phyloP scores from a whole-genome alignment of 2,797 vertebrate genomes.

The Apodemus agrarius region DNA sequence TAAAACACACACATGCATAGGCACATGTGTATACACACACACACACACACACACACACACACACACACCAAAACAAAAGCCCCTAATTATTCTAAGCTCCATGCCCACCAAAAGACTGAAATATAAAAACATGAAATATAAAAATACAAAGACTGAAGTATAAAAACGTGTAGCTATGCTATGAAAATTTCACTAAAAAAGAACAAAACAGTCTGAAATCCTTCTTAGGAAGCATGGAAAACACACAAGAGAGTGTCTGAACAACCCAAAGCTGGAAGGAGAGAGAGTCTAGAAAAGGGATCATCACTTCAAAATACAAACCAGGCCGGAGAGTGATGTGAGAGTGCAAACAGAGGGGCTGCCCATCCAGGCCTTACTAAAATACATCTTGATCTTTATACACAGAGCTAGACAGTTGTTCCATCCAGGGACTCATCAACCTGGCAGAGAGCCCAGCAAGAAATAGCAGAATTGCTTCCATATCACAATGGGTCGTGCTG shows the following conservation, averaged over 20 bases:
- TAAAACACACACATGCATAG: background rate
- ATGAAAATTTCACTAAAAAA: conserved; percentile 1
- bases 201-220: background rate
- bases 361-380: background rate
- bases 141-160: background rate
- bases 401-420: background rate
- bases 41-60: background rate
- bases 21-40: background rate
- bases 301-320: background rate
- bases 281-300: background rate
- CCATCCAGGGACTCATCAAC: background rate
- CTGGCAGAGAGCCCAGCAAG: background rate
- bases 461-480: conserved; percentile 9
- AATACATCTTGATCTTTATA: background rate
- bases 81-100: background rate
- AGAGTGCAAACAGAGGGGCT: background rate
- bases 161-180: background rate
- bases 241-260: background rate
- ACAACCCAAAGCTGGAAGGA: background rate
- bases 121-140: background rate
- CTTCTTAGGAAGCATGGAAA: background rate
- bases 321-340: background rate
- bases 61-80: background rate
- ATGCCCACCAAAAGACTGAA: background rate
- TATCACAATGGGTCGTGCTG: background rate